Evolutionary conservation across 2,888 invertebrate genomes (phyloP), one percentile per base, ranked within the genome.

Genomic region (Ellobium chinense): DNA sequence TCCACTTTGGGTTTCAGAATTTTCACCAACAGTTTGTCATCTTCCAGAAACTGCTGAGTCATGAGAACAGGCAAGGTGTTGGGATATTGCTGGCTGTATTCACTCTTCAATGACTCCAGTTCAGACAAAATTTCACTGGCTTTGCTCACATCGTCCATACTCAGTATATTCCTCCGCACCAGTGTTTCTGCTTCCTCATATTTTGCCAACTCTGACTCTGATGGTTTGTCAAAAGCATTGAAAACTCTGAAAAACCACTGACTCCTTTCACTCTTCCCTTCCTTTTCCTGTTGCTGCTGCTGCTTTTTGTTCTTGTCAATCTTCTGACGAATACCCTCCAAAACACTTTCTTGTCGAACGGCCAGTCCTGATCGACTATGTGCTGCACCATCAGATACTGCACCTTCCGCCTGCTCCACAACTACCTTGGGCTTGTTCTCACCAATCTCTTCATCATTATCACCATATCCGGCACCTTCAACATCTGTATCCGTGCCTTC

Each of bases 241-340:
- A 77, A 73, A 34, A 78, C 39, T 7, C 81, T 46, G 18, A 36
- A 18, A 56, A 77, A 81, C 68, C 76, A 66, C 37, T 80, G 54
- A 18, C 46, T 66, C 24, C 73, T 62, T 34, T 84, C 80, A 24
- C 73, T 46, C 66, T 82, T 80, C 18, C 77, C 65, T 24, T 76
- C 77, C 46, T 73, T 56, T 34, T 80, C 74, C 18, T 9, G 18
- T n/a, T 74, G 73, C 29, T 69, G 68, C 39, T 75, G 74, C 78
- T 83, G 76, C 37, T 81, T 78, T 54, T 85, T 83, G 37, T 82
- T 81, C 46, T 78, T 81, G 70, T 84, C 85, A 62, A 85, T 82
- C 73, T 83, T 84, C 56, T 83, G 81, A 31, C 84, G 77, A 65
- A 83, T 83, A 39, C 81, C 82, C 54, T 81, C 82, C 36, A 82